A percentile compares a stretch with the other conserved stretches of the same genome.
These are phyloP conservation scores for Corythaeola cristata DNA, from an alignment of 2,113 vertebrate species.

Conservation along the genomic window DNA sequence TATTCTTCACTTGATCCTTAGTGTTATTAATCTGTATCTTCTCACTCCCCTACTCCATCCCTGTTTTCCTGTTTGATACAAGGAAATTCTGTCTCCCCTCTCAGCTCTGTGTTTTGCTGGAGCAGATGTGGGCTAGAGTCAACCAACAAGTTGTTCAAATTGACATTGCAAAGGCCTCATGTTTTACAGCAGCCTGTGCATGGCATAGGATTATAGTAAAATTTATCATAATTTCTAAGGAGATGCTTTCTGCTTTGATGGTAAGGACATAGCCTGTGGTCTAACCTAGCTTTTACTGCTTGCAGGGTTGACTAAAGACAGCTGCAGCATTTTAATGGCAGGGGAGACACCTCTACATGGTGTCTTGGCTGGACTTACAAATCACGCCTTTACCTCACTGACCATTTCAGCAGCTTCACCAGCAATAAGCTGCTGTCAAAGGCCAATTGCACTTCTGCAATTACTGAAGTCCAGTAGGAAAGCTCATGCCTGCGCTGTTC, in stretches of 20 bases:
- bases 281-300: background rate
- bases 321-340: background rate
- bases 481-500: background rate
- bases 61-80: background rate
- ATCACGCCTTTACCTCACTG: background rate
- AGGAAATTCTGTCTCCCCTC: background rate
- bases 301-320: background rate
- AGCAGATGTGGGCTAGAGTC: background rate
- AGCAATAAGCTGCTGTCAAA: background rate
- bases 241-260: background rate
- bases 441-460: background rate
- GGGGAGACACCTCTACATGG: accelerated
- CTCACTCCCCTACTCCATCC: background rate
- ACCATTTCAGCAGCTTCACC: background rate
- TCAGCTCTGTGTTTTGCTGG: background rate
- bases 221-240: background rate
- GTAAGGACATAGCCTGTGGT: background rate
- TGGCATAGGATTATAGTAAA: background rate
- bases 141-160: background rate
- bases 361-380: background rate
- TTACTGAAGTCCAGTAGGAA: background rate
- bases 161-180: background rate
- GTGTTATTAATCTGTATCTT: background rate
- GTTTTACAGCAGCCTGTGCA: background rate
- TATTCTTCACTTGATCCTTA: background rate